phyloP scores from a whole-genome alignment of 1,140 invertebrate genomes.

The Anastatus disparis region DNA sequence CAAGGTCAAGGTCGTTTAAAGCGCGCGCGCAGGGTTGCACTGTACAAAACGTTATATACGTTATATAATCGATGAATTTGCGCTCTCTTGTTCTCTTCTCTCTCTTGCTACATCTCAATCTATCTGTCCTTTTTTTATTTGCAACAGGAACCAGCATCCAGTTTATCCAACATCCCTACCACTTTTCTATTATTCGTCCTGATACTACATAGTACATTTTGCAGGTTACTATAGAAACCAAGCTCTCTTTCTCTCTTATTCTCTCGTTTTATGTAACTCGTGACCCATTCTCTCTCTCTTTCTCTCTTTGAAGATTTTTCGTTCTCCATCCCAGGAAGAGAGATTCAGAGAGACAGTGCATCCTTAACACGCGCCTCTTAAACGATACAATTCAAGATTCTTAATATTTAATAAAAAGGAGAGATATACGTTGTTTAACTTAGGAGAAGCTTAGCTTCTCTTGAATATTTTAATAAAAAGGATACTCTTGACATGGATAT shows the following conservation, averaged over 20 bases:
- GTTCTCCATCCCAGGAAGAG: no score
- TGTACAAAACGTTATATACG: no score
- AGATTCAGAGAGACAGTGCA: slow-evolving; percentile 32
- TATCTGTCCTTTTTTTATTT: no score
- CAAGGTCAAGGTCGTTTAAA: slow-evolving; percentile 52
- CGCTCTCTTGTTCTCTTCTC: background rate
- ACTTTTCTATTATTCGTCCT: background rate
- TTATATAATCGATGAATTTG: slow-evolving; percentile 6
- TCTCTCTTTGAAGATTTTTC: no score
- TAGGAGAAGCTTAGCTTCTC: no score
- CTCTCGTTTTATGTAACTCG: slow-evolving; percentile 6
- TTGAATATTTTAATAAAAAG: no score
- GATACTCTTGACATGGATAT: no score
- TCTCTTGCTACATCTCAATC: no score
- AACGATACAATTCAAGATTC: no score
- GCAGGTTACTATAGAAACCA: slow-evolving; percentile 60
- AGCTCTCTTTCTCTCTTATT: slow-evolving; percentile 7
- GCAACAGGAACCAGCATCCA: background rate
- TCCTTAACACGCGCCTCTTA: slow-evolving; percentile 28
- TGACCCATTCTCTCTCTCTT: slow-evolving; percentile 32
- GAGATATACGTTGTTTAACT: no score
- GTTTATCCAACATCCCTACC: background rate
- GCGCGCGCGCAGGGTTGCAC: slow-evolving; percentile 35
- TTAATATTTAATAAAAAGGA: no score
- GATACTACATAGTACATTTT: slow-evolving; percentile 49